Evolutionary conservation across 2,797 vertebrate species (phyloP).

Genomic region (Sebastes melanostomus): DNA sequence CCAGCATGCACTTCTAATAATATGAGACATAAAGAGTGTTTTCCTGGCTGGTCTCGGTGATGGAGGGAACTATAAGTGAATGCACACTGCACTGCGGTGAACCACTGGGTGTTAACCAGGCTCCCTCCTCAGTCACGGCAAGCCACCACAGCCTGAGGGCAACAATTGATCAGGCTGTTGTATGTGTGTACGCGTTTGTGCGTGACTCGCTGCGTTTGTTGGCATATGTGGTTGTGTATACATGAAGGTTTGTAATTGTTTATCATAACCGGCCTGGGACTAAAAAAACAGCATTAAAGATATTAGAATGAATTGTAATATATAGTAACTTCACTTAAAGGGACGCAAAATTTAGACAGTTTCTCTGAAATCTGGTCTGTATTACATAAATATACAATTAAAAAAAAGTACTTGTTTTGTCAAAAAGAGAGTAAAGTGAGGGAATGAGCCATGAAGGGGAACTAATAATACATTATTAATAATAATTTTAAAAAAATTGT

Average conservation of each 20-base stretch:
- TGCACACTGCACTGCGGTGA: conserved; percentile 64
- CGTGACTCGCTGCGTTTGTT: conserved; percentile 15
- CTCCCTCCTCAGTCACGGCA: conserved; percentile 63
- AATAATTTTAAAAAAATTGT: not conserved
- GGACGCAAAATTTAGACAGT: not conserved
- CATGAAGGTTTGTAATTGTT: conserved; percentile 10
- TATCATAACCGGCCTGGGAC: not conserved
- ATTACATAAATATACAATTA: not conserved
- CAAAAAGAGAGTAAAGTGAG: not conserved
- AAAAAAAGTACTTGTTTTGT: not conserved
- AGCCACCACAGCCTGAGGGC: conserved; percentile 61
- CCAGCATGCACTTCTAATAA: not conserved
- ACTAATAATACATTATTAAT: not conserved
- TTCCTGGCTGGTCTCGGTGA: conserved; percentile 22
- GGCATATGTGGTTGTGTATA: conserved; percentile 13
- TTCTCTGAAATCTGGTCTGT: not conserved
- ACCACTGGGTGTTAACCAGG: conserved; percentile 61
- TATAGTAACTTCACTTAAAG: not conserved
- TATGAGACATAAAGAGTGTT: not conserved
- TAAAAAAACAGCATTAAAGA: not conserved
- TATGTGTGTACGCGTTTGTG: conserved; percentile 26
- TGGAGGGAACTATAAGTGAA: conserved; percentile 27
- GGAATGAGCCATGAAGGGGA: not conserved
- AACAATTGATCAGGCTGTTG: conserved; percentile 59
- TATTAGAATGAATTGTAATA: not conserved